Evolutionary conservation across 1,140 invertebrate species (phyloP).

Genomic region (Trissolcus basalis): DNA sequence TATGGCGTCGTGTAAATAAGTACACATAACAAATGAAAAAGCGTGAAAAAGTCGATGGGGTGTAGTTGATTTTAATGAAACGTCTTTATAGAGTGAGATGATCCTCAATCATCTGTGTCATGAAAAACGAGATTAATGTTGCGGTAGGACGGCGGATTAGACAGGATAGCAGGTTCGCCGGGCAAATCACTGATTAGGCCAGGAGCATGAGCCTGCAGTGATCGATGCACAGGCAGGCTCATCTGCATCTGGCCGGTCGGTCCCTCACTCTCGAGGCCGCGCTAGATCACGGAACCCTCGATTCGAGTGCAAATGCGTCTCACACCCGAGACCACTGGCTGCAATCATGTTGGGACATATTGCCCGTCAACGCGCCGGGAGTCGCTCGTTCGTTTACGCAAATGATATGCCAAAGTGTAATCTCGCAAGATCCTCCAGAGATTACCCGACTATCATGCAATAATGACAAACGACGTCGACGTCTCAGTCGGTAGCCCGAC

Average conservation of each 20-base stretch:
- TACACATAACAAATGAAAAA: constrained; percentile 24
- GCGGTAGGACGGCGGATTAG: constrained; percentile 62
- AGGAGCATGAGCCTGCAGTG: constrained; percentile 62
- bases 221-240: constrained; percentile 70
- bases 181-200: constrained; percentile 68
- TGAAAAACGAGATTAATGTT: constrained; percentile 71
- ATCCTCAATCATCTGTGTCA: constrained; percentile 64
- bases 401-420: constrained; percentile 75
- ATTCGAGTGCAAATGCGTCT: constrained; percentile 64
- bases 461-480: constrained; percentile 66
- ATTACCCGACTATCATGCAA: constrained; percentile 66
- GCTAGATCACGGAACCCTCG: constrained; percentile 54
- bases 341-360: constrained; percentile 75
- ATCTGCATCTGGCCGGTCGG: constrained; percentile 68
- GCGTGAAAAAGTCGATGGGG: constrained; percentile 23
- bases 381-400: constrained; percentile 73
- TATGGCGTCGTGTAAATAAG: constrained; percentile 13
- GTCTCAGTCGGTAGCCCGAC: constrained; percentile 30
- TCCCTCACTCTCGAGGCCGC: constrained; percentile 47
- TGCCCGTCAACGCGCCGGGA: constrained; percentile 72
- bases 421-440: constrained; percentile 71
- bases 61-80: constrained; percentile 55
- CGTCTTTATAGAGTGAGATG: constrained; percentile 44
- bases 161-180: constrained; percentile 57
- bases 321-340: constrained; percentile 64